phyloP scores from a whole-genome alignment of 2,113 vertebrate species.

The human region GRCh38 chr7:25313001-25313500 shows the following conservation, averaged over 20 bases:
- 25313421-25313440: neutral
- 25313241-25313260: neutral
- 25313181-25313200: rapidly evolving
- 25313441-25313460: neutral
- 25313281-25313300: neutral
- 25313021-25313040: neutral
- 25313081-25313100: neutral
- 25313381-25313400: neutral
- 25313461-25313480: neutral
- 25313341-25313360: slow-evolving; percentile 47
- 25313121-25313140: neutral
- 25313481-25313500: neutral
- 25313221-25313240: neutral
- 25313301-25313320: neutral
- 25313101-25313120: neutral
- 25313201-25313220: neutral
- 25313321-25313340: neutral
- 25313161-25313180: neutral
- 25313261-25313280: neutral
- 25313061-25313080: neutral
- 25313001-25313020: neutral
- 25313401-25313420: neutral
- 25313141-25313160: neutral
- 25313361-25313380: neutral
- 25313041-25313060: neutral